Evolutionary conservation across 64 coral and sea anemone genomes (phyloP).

Genomic region (Anthopleura sola): DNA sequence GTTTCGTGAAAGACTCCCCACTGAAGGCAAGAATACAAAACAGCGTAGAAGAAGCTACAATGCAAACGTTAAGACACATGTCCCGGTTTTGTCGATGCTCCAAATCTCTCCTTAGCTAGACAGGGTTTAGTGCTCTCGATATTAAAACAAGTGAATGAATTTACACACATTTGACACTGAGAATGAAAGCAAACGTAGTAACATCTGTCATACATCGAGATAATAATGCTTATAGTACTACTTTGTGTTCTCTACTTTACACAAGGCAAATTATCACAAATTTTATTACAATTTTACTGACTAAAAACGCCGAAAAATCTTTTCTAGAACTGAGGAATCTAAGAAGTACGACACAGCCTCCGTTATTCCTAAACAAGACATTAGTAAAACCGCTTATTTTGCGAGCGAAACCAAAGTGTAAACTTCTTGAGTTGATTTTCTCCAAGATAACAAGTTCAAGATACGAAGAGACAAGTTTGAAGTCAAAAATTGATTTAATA

Average conservation of each 20-base stretch:
- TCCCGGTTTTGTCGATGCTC: not conserved
- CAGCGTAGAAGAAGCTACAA: not conserved
- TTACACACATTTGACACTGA: constrained; percentile 9
- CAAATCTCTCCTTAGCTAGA: not conserved
- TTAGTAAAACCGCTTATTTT: not conserved
- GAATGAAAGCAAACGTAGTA: not conserved
- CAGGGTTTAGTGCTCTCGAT: constrained; percentile 1
- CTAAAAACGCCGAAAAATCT: not conserved
- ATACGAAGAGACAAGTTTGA: not conserved
- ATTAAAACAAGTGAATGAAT: constrained; percentile 2
- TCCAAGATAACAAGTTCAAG: not conserved
- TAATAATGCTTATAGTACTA: not conserved
- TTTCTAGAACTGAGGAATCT: not conserved
- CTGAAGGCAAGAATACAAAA: not conserved
- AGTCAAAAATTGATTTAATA: not conserved
- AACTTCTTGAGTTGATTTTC: not conserved
- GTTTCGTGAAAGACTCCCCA: not conserved
- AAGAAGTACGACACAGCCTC: not conserved
- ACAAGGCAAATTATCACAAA: not conserved
- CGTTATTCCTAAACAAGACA: not conserved
- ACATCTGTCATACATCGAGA: constrained; percentile 12
- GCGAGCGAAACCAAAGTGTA: not conserved
- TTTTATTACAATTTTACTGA: not conserved
- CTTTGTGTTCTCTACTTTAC: not conserved
- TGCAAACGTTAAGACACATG: not conserved